phyloP scores from a whole-genome alignment of 2,888 invertebrate genomes.

The Rapana venosa region DNA sequence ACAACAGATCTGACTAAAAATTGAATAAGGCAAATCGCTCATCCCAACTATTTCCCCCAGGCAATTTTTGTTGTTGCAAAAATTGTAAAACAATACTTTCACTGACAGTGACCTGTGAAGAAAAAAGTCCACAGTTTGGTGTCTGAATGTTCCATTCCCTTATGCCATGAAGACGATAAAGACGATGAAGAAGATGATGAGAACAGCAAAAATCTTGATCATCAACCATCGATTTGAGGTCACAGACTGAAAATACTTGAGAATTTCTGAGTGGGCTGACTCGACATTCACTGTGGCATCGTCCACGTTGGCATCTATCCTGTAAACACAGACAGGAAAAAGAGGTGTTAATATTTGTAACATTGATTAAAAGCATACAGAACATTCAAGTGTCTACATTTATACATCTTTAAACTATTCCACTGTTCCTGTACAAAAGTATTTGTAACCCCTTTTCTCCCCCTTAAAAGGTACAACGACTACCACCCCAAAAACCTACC shows the following conservation, averaged over 20 bases:
- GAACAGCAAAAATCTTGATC: conserved; percentile 98
- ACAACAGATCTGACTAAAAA: too few relatives aligned
- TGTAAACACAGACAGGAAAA: conserved; percentile 68
- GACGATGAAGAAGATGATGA: conserved; percentile 99
- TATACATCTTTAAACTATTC: too few relatives aligned
- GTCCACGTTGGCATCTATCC: conserved; percentile 98
- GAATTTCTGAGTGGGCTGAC: conserved; percentile 96
- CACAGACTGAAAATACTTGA: conserved; percentile 98
- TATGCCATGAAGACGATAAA: conserved; percentile 98
- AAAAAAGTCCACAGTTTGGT: background rate
- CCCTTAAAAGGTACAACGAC: too few relatives aligned
- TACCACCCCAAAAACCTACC: too few relatives aligned
- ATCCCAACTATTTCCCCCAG: too few relatives aligned
- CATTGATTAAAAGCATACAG: too few relatives aligned
- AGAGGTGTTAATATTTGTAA: too few relatives aligned
- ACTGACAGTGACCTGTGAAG: background rate
- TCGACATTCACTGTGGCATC: conserved; percentile 97
- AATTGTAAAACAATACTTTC: background rate
- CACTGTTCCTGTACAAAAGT: too few relatives aligned
- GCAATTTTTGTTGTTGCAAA: background rate
- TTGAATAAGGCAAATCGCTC: too few relatives aligned
- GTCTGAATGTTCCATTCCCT: conserved; percentile 1
- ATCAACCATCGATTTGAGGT: conserved; percentile 98
- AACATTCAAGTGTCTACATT: too few relatives aligned
- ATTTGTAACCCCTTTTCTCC: too few relatives aligned